Evolutionary conservation across 2,113 vertebrate genomes (phyloP), one percentile per base, ranked within the genome.

Genomic region (Osmerus mordax): DNA sequence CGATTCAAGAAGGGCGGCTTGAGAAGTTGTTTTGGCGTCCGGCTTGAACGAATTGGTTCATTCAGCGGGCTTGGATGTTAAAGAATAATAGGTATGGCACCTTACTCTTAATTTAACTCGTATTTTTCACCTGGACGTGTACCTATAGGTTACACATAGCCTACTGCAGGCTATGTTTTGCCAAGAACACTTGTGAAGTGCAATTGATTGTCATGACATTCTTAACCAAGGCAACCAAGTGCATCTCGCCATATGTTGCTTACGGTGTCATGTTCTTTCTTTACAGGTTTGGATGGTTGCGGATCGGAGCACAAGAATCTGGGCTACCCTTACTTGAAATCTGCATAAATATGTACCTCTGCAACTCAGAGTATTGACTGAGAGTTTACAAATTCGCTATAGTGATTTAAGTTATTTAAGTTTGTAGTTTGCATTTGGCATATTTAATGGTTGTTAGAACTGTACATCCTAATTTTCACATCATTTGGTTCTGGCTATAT

Each of bases 61-160:
- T 93, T 93, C 76, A 93, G 92, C 67, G 91, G 92, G 7, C 84
- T 94, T 71, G 93, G 92, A 14, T 94, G 92, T 84, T 94, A 81
- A 87, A 55, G 32, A 14, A 19, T 29, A 47, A 28, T 14, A 64
- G 62, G 62, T 64, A 64, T 32, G 6, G 28, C n/a, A 56, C 54
- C 54, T 5, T 36, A 18, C 15, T 64, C 14, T 29, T 12, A 47
- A 47, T 29, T 47, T 12, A 47, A 47, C 41, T 47, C 41, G 41
- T 11, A 47, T 47, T 47, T 36, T 47, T 47, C 41, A 47, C 41
- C 41, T 47, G 41, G 41, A 47, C 41, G 2, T 36, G 32, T 36
- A 36, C 7, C 41, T 7, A 47, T 47, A 47, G 2, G 9, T 1
- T 47, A 12, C 41, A 11, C 41, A 47, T 47, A 47, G 9, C 2